phyloP scores from a whole-genome alignment of 2,888 invertebrate species.

The Actias luna region DNA sequence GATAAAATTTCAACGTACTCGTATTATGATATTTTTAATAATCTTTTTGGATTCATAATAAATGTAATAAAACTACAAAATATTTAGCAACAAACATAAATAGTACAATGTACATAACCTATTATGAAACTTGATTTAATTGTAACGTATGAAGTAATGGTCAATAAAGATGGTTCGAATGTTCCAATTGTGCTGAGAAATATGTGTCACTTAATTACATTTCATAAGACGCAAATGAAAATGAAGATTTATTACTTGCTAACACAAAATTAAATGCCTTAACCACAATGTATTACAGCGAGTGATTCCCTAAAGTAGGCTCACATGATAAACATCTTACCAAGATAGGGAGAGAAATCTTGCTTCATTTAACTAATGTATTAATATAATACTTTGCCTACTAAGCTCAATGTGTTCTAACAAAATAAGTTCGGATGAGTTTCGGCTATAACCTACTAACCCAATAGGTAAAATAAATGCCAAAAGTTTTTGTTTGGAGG shows the following conservation, averaged over 20 bases:
- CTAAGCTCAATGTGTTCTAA: slow-evolving; percentile 37
- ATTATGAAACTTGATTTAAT: not conserved
- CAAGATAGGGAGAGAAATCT: slow-evolving; percentile 72
- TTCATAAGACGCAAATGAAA: slow-evolving; percentile 49
- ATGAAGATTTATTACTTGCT: slow-evolving; percentile 61
- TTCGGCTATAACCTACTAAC: slow-evolving; percentile 26
- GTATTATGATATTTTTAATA: not conserved
- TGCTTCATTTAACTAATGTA: slow-evolving; percentile 79
- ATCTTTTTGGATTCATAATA: not conserved
- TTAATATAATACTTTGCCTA: slow-evolving; percentile 54
- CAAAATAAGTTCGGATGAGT: slow-evolving; percentile 39
- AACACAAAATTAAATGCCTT: slow-evolving; percentile 73
- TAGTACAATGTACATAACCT: not conserved
- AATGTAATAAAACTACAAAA: not conserved
- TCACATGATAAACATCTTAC: slow-evolving; percentile 72
- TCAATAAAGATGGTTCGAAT: not conserved
- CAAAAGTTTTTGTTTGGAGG: slow-evolving; percentile 39
- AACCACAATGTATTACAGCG: slow-evolving; percentile 70
- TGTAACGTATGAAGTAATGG: not conserved
- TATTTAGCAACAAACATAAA: not conserved
- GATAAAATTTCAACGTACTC: not conserved
- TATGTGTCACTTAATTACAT: slow-evolving; percentile 13
- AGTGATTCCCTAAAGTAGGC: slow-evolving; percentile 57
- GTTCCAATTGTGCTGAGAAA: slow-evolving; percentile 6
- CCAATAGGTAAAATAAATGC: slow-evolving; percentile 44